These are phyloP conservation scores for Cantharis rustica DNA, from an alignment of 2,888 invertebrate genomes.

Conservation along the genomic window DNA sequence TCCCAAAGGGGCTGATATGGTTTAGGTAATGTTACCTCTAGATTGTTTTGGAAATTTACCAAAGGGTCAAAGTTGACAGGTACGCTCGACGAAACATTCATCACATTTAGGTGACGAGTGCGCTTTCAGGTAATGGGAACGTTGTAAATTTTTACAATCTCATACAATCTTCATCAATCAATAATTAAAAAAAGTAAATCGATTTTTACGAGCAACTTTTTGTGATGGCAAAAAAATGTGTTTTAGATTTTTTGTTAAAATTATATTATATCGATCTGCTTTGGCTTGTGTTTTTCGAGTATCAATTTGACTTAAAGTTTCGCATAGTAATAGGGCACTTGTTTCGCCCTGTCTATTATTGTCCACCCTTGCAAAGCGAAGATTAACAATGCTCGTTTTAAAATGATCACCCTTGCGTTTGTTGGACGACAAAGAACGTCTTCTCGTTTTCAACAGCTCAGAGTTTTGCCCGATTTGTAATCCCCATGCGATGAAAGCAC, in stretches of 20 bases:
- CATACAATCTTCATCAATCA: not conserved
- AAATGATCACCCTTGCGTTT: constrained; percentile 15
- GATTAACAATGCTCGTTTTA: constrained; percentile 10
- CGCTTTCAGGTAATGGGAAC: not conserved
- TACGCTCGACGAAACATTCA: not conserved
- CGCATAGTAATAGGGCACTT: not conserved
- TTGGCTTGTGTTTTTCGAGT: not conserved
- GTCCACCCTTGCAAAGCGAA: constrained; percentile 8
- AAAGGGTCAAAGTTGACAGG: not conserved
- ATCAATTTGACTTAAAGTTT: not conserved
- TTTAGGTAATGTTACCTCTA: not conserved
- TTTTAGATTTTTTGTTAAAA: not conserved
- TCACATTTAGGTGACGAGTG: not conserved
- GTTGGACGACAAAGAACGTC: constrained; percentile 9
- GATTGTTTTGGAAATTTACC: not conserved
- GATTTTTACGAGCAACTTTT: not conserved
- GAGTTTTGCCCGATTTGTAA: not conserved
- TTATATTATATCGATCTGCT: not conserved
- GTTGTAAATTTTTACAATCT: not conserved
- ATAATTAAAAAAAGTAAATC: not conserved
- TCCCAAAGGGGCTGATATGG: not conserved
- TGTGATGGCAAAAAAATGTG: too few relatives aligned
- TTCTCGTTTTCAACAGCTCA: constrained; percentile 16
- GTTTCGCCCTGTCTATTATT: not conserved
- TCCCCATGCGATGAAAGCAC: constrained; percentile 6